phyloP scores from a whole-genome alignment of 2,888 invertebrate species.

The Theodoxus fluviatilis region DNA sequence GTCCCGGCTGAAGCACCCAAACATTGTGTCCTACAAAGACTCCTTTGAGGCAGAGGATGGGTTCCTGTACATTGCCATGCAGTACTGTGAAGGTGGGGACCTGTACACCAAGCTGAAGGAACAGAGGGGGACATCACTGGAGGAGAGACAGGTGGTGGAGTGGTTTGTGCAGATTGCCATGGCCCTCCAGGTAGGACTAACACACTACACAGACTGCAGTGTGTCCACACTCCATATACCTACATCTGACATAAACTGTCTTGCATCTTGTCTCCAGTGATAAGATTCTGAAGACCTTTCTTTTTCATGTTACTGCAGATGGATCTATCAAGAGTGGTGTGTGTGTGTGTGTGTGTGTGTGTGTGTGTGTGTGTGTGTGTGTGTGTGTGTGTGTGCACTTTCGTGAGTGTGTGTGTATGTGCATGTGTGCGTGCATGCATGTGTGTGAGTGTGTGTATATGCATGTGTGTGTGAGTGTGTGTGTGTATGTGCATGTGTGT shows the following conservation, averaged over 20 bases:
- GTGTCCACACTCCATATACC: neutral
- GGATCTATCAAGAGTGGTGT: neutral
- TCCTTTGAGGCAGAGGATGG: conserved; percentile 66
- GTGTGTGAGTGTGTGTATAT: too few species aligned
- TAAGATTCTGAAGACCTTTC: too few species aligned
- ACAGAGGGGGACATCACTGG: conserved; percentile 61
- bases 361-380: neutral
- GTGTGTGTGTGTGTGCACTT: neutral
- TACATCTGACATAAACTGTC: neutral
- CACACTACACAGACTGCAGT: neutral
- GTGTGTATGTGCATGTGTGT: too few species aligned
- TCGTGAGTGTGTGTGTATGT: neutral
- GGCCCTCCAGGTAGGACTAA: conserved; percentile 65
- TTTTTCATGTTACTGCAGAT: neutral
- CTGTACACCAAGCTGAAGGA: conserved; percentile 65
- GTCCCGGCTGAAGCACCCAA: conserved; percentile 67
- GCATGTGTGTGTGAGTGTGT: too few species aligned
- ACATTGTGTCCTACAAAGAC: conserved; percentile 68
- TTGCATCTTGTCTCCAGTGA: too few species aligned
- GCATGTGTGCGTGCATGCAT: too few species aligned
- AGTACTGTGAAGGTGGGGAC: conserved; percentile 68
- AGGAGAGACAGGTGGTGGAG: conserved; percentile 67
- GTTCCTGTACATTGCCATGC: conserved; percentile 67
- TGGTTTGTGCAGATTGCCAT: conserved; percentile 69
- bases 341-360: neutral